Evolutionary conservation across 2,888 invertebrate genomes (phyloP), one percentile per base, ranked within the genome.

Genomic region (Chalcosyrphus nemorum): DNA sequence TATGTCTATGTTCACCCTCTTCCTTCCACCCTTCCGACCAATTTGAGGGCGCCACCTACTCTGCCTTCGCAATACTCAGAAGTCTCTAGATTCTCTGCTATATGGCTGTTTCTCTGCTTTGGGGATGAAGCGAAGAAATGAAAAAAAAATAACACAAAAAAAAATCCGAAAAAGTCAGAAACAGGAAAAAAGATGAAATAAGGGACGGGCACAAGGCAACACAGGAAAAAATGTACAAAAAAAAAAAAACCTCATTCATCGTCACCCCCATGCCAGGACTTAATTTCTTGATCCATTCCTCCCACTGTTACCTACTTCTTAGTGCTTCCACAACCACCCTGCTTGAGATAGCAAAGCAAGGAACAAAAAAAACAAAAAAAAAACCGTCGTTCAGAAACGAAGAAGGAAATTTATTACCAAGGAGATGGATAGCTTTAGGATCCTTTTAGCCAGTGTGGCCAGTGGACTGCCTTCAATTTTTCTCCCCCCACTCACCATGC

Each of bases 381-480:
- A 27, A 29, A 29, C 35, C 47, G 4, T 52, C 70, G 54, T 38
- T 43, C 43, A 59, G 76, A 72, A 78, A 84, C 68, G 80, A 70
- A 80, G 74, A 80, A 84, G 84, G 84, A 84, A 84, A 84, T 84
- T 84, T 84, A 84, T 84, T 84, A 84, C 84, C 84, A 84, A 80
- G 84, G 84, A 84, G 84, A 84, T 84, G 84, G 84, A 84, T 84
- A 84, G 84, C 84, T 84, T 84, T 80, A 80, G 84, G 84, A 84
- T 84, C 84, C 84, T 84, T 84, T 84, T 84, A 84, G 84, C 80
- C 74, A 84, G 70, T 75, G 78, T 70, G 84, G 84, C 84, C 84
- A 84, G 63, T 84, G 74, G 84, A 80, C 84, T 84, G 84, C 74
- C 80, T 84, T 78, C 84, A 78, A 78, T 82, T 66, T 63, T 32